A percentile compares a stretch with the other conserved stretches of the same genome.
phyloP scores from a whole-genome alignment of 2,797 vertebrate species.

The Labeo calbasu region DNA sequence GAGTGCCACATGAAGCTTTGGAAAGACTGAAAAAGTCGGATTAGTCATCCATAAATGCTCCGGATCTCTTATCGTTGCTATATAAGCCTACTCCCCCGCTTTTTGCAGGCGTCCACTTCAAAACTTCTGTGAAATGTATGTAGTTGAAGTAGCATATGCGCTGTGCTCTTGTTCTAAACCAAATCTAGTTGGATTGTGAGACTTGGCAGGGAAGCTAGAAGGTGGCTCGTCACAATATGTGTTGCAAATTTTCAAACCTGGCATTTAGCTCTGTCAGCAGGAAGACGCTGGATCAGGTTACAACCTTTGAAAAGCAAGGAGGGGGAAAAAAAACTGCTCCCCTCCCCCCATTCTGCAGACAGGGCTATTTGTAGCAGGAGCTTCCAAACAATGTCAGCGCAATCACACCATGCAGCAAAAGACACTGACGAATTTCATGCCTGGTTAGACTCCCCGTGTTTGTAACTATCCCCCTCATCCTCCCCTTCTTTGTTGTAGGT shows the following conservation, averaged over 20 bases:
- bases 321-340: constrained; percentile 9
- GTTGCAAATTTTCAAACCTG: constrained; percentile 61
- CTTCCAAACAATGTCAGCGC: constrained; percentile 56
- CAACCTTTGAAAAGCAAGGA: constrained; percentile 64
- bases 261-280: constrained; percentile 64
- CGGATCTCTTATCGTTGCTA: neutral
- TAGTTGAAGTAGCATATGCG: neutral
- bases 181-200: constrained; percentile 4
- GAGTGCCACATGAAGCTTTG: constrained; percentile 5
- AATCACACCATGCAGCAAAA: constrained; percentile 53
- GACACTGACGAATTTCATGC: constrained; percentile 55
- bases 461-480: constrained; percentile 24
- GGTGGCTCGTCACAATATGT: constrained; percentile 54
- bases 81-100: constrained; percentile 1
- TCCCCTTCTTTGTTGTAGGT: constrained; percentile 19
- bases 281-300: constrained; percentile 61
- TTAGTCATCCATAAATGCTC: constrained; percentile 41
- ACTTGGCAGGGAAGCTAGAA: constrained; percentile 20
- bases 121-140: constrained; percentile 27
- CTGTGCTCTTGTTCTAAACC: neutral
- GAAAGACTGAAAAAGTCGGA: constrained; percentile 37
- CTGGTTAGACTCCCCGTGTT: constrained; percentile 47
- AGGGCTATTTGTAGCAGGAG: constrained; percentile 52
- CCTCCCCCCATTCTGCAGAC: constrained; percentile 42
- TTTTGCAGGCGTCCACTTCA: constrained; percentile 1